Base-by-base conservation (phyloP, 2,888 invertebrate genomes). In the Drosophila mercatorum region DNA sequence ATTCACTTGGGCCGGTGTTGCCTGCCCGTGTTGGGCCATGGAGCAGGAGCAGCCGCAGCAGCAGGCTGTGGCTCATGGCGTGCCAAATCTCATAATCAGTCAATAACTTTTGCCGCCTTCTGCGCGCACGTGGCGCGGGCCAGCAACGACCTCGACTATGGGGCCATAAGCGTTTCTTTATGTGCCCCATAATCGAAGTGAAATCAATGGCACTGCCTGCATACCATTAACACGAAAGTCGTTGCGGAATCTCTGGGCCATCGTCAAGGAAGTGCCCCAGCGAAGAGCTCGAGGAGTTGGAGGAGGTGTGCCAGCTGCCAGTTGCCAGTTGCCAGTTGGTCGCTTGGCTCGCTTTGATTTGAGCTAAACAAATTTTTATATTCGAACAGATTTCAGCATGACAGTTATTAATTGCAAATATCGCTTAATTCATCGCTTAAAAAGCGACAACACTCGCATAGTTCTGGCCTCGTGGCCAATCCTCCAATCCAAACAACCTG, bases 361-460 rank as follows among this genome's bases (percentile, higher is more conserved):
- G 77, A 77, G 86, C 88, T 88, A 79, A 90, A 83, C 89, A 88
- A 88, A 88, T 88, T 87, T 51, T 88, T 88, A 85, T 88, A 88
- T 87, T 87, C 77, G 84, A 68, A 78, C 85, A 87, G 89, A 89
- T 89, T 86, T 89, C 84, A 89, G 83, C 88, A 82, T 91, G 91
- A 91, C 91, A 91, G 91, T 91, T 91, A 91, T 91, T 91, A 91
- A 91, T 91, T 91, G 91, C 91, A 91, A 91, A 91, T 91, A 91
- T 91, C 91, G 89, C 89, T 91, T 89, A 90, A 91, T 90, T 91
- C 91, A 91, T 91, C 91, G 91, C 88, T 84, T 88, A 79, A 88
- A 90, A 90, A 86, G 77, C 90, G 88, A 90, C 90, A 90, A 89
- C 88, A 89, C 77, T 88, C 80, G 79, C 83, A 83, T 80, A 87